Evolutionary conservation across 1,140 invertebrate species (phyloP).

Genomic region (Drosophila saltans): DNA sequence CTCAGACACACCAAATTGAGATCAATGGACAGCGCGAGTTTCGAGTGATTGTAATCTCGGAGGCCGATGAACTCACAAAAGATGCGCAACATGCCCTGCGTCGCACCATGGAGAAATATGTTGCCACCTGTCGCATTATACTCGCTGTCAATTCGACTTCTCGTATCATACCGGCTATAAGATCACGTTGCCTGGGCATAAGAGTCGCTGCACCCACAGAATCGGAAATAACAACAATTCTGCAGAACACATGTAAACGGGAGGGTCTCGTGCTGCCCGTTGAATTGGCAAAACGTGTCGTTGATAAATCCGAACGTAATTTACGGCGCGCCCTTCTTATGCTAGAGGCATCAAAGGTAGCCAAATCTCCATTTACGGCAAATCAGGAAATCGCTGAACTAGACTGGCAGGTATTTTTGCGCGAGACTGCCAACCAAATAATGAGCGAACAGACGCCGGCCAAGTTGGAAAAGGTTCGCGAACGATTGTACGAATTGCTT

Average conservation of each 20-base stretch:
- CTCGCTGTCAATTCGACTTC: constrained; percentile 97
- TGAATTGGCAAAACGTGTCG: constrained; percentile 91
- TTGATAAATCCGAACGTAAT: constrained; percentile 93
- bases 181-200: constrained; percentile 96
- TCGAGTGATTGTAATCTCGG: constrained; percentile 97
- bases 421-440: constrained; percentile 94
- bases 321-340: constrained; percentile 96
- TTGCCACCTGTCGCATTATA: constrained; percentile 96
- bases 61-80: constrained; percentile 97
- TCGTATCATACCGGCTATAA: constrained; percentile 96
- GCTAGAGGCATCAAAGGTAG: constrained; percentile 96
- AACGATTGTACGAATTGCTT: constrained; percentile 95
- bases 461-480: constrained; percentile 92
- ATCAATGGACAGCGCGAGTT: constrained; percentile 93
- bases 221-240: constrained; percentile 89
- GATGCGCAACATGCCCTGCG: constrained; percentile 99
- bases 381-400: constrained; percentile 93
- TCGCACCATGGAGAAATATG: constrained; percentile 99
- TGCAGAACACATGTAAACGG: constrained; percentile 91
- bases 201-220: constrained; percentile 94
- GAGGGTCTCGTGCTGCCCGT: constrained; percentile 92
- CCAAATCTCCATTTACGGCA: constrained; percentile 94
- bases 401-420: constrained; percentile 96
- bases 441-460: constrained; percentile 94
- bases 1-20: constrained; percentile 97